Percentiles rank a stretch among this genome's conserved stretches.
phyloP scores from a whole-genome alignment of 2,888 invertebrate genomes.

The Microctonus aethiopoides region DNA sequence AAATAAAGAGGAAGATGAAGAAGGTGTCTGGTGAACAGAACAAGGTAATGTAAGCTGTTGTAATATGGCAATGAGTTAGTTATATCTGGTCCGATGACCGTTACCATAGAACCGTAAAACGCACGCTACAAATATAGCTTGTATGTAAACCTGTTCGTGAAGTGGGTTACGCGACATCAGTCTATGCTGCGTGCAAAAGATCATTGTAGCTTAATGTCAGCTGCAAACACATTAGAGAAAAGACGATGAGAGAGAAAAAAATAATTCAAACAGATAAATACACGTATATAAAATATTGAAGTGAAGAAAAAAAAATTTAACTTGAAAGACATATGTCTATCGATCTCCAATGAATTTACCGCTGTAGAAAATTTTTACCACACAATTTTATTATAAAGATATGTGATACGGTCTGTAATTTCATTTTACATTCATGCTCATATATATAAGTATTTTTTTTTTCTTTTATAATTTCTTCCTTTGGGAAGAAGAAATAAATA shows the following conservation, averaged over 20 bases:
- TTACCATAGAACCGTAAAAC: constrained; percentile 51
- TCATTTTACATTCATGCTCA: not conserved
- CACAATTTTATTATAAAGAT: not conserved
- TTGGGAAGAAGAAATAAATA: not conserved
- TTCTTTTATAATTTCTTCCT: no score
- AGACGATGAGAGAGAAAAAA: constrained; percentile 9
- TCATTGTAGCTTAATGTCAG: not conserved
- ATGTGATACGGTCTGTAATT: not conserved
- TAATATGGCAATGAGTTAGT: constrained; percentile 27
- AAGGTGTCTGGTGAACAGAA: not conserved
- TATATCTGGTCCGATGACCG: constrained; percentile 56
- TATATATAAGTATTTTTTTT: not conserved
- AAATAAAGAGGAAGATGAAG: not conserved
- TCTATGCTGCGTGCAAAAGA: constrained; percentile 3
- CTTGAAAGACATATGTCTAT: constrained; percentile 30
- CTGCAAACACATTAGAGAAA: not conserved
- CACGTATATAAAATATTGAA: no score
- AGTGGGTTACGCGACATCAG: constrained; percentile 58
- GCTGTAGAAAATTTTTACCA: not conserved
- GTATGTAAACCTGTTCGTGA: constrained; percentile 61
- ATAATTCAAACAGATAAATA: constrained; percentile 12
- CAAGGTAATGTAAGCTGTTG: not conserved
- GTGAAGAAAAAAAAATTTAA: constrained; percentile 12
- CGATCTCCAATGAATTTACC: constrained; percentile 31
- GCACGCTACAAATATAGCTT: constrained; percentile 24